Evolutionary conservation across 2,888 invertebrate species (phyloP).

Genomic region (Aphodius sticticus): DNA sequence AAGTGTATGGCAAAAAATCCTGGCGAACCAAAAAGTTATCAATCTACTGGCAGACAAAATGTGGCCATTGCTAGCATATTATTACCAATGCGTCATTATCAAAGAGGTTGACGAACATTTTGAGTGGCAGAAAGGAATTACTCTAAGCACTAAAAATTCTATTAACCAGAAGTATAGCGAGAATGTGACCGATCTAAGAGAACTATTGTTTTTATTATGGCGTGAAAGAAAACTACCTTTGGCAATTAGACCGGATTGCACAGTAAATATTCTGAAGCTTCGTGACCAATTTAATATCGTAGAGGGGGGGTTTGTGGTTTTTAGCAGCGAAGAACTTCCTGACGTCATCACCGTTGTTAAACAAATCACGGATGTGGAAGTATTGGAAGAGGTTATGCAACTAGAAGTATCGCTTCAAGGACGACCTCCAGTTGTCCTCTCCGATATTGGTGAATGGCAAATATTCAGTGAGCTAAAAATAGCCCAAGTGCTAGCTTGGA

Average conservation of each 20-base stretch:
- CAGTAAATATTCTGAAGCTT: not conserved
- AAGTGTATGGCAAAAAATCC: not conserved
- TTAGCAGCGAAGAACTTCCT: not conserved
- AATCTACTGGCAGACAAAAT: not conserved
- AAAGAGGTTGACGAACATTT: not conserved
- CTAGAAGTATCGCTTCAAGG: not conserved
- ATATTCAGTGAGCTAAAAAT: not conserved
- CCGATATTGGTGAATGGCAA: not conserved
- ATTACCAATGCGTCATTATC: not conserved
- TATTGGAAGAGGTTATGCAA: not conserved
- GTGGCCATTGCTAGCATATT: not conserved
- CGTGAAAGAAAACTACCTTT: not conserved
- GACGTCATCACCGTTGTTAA: not conserved
- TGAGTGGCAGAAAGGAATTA: not conserved
- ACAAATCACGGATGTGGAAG: not conserved
- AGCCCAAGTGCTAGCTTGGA: not conserved
- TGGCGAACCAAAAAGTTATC: not conserved
- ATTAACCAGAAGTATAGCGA: not conserved
- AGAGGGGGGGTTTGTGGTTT: not conserved
- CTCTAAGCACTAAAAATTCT: too few relatives aligned
- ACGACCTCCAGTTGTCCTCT: not conserved
- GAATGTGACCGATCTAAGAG: not conserved
- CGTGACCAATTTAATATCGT: not conserved
- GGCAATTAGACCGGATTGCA: not conserved
- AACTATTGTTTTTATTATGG: not conserved